phyloP scores from a whole-genome alignment of 2,113 vertebrate genomes.

The Calidris pugnax region DNA sequence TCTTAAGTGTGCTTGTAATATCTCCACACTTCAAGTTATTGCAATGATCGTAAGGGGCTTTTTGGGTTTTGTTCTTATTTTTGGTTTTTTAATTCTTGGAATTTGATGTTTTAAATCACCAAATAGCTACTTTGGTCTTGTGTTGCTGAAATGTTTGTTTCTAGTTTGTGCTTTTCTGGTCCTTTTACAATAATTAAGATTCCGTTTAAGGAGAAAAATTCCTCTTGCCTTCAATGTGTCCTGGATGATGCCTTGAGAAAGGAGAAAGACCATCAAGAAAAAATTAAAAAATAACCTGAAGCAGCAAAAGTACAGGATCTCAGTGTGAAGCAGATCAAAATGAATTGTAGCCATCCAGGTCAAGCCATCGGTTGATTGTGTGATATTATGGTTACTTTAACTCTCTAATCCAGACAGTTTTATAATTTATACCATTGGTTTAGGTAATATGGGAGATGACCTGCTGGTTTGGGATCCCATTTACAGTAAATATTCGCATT shows the following conservation, averaged over 20 bases:
- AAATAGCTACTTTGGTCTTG: neutral
- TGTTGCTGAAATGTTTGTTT: neutral
- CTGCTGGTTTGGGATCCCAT: neutral
- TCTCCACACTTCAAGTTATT: neutral
- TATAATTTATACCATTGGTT: neutral
- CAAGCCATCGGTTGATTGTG: neutral
- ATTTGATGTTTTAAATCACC: neutral
- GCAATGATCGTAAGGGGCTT: rapidly evolving
- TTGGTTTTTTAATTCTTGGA: neutral
- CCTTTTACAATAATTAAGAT: neutral
- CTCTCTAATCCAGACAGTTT: neutral
- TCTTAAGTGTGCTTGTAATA: neutral
- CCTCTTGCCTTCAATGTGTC: rapidly evolving
- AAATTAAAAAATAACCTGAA: neutral
- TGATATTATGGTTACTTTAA: neutral
- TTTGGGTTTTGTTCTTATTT: too few species aligned
- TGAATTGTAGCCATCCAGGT: neutral
- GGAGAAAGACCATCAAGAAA: neutral
- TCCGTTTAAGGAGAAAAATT: neutral
- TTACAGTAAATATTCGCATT: neutral
- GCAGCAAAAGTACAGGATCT: neutral
- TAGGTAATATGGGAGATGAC: neutral
- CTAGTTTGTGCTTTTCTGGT: neutral
- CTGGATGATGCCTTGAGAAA: neutral
- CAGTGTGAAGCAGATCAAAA: neutral